A percentile compares a stretch with the other conserved stretches of the same genome.
Conservation (phyloP, 92 coral and sea anemone species). For the Paragorgia papillata region DNA sequence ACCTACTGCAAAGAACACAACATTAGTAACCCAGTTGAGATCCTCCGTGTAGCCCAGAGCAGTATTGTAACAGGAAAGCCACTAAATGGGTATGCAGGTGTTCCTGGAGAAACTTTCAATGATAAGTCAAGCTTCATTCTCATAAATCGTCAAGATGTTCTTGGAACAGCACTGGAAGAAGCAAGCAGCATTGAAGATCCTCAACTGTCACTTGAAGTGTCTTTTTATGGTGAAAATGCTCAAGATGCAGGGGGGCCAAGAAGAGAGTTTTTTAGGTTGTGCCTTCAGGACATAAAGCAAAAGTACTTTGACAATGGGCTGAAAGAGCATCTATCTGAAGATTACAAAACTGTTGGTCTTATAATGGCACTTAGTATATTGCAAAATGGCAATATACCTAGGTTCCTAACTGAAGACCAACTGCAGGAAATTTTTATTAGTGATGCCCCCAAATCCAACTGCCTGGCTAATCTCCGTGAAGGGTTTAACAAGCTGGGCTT, state of each 20-base stretch:
- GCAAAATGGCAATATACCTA: constrained; percentile 57
- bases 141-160: constrained; percentile 51
- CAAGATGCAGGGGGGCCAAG: constrained; percentile 59
- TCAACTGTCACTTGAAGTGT: constrained; percentile 53
- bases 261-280: constrained; percentile 8
- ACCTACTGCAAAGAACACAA: too few species aligned
- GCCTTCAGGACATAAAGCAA: constrained; percentile 11
- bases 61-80: constrained; percentile 49
- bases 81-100: too few species aligned
- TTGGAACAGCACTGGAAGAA: constrained; percentile 32
- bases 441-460: constrained; percentile 22
- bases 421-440: constrained; percentile 42
- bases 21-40: constrained; percentile 53
- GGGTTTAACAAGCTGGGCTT: constrained; percentile 62
- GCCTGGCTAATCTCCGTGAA: constrained; percentile 51
- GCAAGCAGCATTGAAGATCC: constrained; percentile 36
- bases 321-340: constrained; percentile 10
- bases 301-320: constrained; percentile 42
- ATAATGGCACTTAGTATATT: constrained; percentile 52
- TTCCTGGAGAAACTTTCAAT: constrained; percentile 36
- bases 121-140: constrained; percentile 56
- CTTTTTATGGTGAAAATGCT: constrained; percentile 63
- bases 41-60: constrained; percentile 52
- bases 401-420: constrained; percentile 48
- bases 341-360: constrained; percentile 21